phyloP scores from a whole-genome alignment of 92 coral and sea anemone genomes.

The Siderastrea radians region DNA sequence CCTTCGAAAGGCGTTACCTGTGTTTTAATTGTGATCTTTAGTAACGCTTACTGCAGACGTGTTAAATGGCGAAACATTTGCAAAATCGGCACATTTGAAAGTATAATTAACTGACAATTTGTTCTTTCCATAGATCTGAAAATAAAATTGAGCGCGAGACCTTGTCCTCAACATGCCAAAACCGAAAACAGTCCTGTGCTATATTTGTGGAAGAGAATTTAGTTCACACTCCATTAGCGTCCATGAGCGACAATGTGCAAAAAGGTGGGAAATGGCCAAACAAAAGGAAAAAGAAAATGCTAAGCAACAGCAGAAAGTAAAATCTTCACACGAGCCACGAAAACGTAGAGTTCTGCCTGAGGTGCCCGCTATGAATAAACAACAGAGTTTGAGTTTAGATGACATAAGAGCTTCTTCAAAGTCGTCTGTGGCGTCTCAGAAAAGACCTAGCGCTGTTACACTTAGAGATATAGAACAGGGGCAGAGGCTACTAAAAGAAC shows the following conservation, averaged over 20 bases:
- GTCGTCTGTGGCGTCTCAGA: not conserved
- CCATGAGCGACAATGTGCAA: conserved; percentile 93
- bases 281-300: conserved; percentile 59
- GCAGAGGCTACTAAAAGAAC: conserved; percentile 37
- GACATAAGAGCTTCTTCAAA: conserved; percentile 74
- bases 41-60: not conserved
- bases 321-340: conserved; percentile 47
- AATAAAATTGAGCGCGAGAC: not conserved
- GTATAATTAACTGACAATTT: not conserved
- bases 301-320: conserved; percentile 56
- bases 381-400: conserved; percentile 71
- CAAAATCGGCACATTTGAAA: no score
- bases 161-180: conserved; percentile 70
- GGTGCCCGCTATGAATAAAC: conserved; percentile 47
- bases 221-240: conserved; percentile 84
- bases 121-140: not conserved
- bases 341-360: conserved; percentile 57
- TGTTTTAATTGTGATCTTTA: no score
- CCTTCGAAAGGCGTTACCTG: conserved; percentile 10
- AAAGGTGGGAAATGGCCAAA: conserved; percentile 80
- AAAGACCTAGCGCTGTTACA: conserved; percentile 7
- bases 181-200: conserved; percentile 86
- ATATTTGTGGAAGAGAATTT: conserved; percentile 90
- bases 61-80: not conserved
- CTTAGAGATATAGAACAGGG: conserved; percentile 14